Conservation (phyloP, 2,888 invertebrate species). For the Cephus pulcher region DNA sequence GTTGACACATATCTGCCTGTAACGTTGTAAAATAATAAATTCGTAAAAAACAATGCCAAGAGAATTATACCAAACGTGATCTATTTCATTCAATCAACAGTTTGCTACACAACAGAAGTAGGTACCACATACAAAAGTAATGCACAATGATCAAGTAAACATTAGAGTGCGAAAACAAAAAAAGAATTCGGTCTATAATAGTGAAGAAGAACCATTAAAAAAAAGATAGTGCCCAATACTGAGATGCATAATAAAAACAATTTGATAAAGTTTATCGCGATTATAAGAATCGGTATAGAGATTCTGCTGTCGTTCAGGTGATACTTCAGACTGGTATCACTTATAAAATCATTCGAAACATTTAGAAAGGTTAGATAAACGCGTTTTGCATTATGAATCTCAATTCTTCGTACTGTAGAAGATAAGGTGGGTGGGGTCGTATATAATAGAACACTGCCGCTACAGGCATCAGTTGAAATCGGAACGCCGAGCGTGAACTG, state of each 20-base stretch:
- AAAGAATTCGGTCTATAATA: background rate
- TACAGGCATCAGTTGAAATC: background rate
- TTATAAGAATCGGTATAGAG: background rate
- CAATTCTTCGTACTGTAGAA: background rate
- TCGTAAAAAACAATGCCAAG: no score
- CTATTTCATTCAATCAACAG: background rate
- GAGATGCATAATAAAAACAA: background rate
- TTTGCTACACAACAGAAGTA: background rate
- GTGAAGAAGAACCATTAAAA: background rate
- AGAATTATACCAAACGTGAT: background rate
- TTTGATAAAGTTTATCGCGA: background rate
- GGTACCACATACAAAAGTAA: background rate
- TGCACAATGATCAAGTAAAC: background rate
- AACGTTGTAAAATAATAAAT: background rate
- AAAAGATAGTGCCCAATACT: background rate
- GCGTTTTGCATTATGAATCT: background rate
- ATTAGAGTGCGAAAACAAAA: background rate
- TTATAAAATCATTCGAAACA: background rate
- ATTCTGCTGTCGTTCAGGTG: background rate
- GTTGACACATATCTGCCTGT: background rate
- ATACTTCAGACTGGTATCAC: background rate
- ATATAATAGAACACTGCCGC: background rate
- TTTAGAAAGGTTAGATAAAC: background rate
- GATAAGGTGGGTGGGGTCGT: conserved; percentile 5
- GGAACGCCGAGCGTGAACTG: background rate